Base-by-base conservation (phyloP, 1,140 invertebrate species). In the Cherax destructor region DNA sequence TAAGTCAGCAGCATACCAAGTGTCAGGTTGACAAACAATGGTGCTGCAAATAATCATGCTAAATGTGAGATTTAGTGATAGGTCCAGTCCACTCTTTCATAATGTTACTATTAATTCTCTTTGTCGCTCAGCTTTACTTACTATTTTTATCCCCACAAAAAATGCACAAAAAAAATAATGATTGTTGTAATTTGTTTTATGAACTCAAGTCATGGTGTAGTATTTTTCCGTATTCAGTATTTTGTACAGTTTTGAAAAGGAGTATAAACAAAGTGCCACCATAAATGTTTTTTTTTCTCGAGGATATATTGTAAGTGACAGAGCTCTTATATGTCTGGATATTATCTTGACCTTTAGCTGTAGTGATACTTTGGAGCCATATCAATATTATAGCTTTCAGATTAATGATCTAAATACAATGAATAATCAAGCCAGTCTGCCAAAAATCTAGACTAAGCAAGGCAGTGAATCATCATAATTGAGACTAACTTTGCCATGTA, bases 401-500 rank as follows among this genome's bases (percentile, higher is more conserved):
- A 86, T 52, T 83, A 88, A 87, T 61, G 79, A 87, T 92, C 84
- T 88, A 87, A 92, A 92, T 85, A 91, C 91, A 92, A 92, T 86
- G 91, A 92, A 92, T 83, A 86, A 92, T 92, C 88, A 91, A 92
- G 84, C 91, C 85, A 88, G 65, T 92, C 91, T 92, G 91, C 91
- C 91, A 92, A 92, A 92, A 92, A 92, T 83, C 56, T 81, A 86
- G 83, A 74, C 65, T 91, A 86, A 86, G 90, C 90, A 41, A 91
- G 74, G 80, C 81, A 91, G 65, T 74, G 56, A 77, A 85, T 91
- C 80, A 84, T 91, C 74, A 69, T 81, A 85, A 85, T 74, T 74
- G 83, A 74, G 65, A 74, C 49, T 24, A 56, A 74, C 24, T 69
- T 84, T 72, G 13, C 47, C 56, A 52, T 24, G 21, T 52, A 85